A percentile compares a stretch with the other conserved stretches of the same genome.
Conservation (phyloP, 2,888 invertebrate species). For the Plebejus melissa region DNA sequence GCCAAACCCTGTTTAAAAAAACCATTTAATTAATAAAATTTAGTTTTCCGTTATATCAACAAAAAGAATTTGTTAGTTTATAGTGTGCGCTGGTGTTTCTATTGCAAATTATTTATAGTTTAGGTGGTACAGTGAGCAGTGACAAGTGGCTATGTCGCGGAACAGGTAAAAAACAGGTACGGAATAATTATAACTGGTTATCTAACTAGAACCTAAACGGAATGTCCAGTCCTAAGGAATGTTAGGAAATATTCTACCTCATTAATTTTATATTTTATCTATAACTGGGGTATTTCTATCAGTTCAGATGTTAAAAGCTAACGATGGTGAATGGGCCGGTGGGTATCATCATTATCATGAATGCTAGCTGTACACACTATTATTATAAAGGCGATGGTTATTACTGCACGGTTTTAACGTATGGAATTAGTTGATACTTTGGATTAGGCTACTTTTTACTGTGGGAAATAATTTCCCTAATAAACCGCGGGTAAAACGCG, state of each 20-base stretch:
- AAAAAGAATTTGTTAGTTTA: too few species aligned
- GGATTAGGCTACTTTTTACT: too few species aligned
- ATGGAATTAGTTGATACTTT: too few species aligned
- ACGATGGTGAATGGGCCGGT: not conserved
- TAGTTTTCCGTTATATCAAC: too few species aligned
- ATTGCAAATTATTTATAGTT: constrained; percentile 33
- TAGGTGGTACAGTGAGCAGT: constrained; percentile 30
- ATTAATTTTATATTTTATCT: constrained; percentile 20
- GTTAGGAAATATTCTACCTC: constrained; percentile 24
- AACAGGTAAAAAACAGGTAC: constrained; percentile 29
- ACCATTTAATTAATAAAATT: too few species aligned
- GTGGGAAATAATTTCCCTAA: too few species aligned
- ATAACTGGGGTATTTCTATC: constrained; percentile 15
- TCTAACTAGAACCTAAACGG: constrained; percentile 19
- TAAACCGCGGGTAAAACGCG: too few species aligned
- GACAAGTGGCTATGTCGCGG: constrained; percentile 27
- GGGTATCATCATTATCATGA: not conserved
- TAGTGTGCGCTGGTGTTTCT: constrained; percentile 16
- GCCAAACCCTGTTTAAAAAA: too few species aligned
- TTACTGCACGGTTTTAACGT: too few species aligned
- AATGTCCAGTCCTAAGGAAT: constrained; percentile 14
- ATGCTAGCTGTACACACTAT: not conserved
- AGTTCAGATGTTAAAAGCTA: constrained; percentile 1
- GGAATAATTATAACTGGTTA: constrained; percentile 30
- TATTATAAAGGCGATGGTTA: too few species aligned